A percentile compares a stretch with the other conserved stretches of the same genome.
phyloP scores from a whole-genome alignment of 2,113 vertebrate species.

The Mixornis gularis region DNA sequence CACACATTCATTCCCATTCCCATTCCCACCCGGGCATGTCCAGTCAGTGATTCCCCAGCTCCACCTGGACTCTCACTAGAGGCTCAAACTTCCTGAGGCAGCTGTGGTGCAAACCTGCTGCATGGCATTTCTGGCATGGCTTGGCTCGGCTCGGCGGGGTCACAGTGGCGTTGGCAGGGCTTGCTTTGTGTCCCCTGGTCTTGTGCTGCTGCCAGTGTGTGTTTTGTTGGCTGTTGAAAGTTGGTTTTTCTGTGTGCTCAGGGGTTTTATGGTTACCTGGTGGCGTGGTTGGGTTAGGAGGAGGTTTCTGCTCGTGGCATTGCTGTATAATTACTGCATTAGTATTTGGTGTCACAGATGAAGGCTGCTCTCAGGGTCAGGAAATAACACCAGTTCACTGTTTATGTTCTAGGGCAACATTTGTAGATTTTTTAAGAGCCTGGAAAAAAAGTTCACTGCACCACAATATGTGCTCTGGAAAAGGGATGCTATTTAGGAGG shows the following conservation, averaged over 20 bases:
- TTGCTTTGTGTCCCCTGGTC: not conserved
- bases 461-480: not conserved
- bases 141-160: not conserved
- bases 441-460: not conserved
- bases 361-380: not conserved
- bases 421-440: not conserved
- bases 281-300: not conserved
- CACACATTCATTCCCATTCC: not conserved
- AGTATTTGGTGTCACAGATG: not conserved
- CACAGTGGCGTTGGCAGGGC: not conserved
- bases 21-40: rapidly evolving
- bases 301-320: not conserved
- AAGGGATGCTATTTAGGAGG: not conserved
- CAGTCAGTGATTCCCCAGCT: not conserved
- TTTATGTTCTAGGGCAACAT: not conserved
- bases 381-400: not conserved
- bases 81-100: not conserved
- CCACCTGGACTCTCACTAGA: not conserved
- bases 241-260: not conserved
- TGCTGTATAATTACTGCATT: not conserved
- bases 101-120: not conserved
- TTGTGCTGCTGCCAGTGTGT: not conserved
- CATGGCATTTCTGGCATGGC: slow-evolving; percentile 4
- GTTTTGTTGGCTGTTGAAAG: not conserved
- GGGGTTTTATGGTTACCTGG: not conserved